Percentiles rank a stretch among this genome's conserved stretches.
These are phyloP conservation scores for Oligia strigilis DNA, from an alignment of 2,888 invertebrate species.

Conservation along the genomic window DNA sequence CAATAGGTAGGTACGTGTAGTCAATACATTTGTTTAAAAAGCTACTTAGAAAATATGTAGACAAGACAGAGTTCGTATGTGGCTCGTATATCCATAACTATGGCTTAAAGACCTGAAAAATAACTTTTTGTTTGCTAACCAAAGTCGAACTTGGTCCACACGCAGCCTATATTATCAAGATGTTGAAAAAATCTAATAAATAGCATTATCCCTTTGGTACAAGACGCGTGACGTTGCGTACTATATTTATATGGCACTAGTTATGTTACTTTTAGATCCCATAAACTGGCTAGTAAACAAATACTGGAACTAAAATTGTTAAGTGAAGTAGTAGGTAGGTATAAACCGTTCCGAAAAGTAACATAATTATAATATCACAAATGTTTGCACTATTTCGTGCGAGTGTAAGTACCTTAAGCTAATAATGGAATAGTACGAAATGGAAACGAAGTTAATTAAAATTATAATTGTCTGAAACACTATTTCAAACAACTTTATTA, in stretches of 20 bases:
- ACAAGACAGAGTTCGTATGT: background rate
- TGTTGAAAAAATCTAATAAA: background rate
- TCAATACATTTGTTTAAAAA: background rate
- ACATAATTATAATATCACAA: too few species aligned
- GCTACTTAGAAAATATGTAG: background rate
- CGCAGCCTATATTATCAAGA: background rate
- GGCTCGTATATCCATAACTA: background rate
- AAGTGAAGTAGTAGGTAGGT: background rate
- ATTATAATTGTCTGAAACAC: background rate
- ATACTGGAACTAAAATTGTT: too few species aligned
- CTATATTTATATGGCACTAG: background rate
- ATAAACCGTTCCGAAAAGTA: background rate
- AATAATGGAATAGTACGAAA: background rate
- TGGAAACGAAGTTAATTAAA: background rate
- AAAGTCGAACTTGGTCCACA: background rate
- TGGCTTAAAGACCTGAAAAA: background rate
- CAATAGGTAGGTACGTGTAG: background rate
- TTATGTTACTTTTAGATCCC: too few species aligned
- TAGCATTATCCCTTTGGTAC: background rate
- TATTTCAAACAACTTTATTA: slow-evolving; percentile 2
- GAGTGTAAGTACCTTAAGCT: background rate
- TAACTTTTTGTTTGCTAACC: background rate
- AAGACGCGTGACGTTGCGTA: background rate
- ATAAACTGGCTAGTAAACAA: background rate
- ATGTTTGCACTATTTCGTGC: too few species aligned